phyloP scores from a whole-genome alignment of 53 echinoderm and acorn worm genomes.

The Zoroaster sp. region DNA sequence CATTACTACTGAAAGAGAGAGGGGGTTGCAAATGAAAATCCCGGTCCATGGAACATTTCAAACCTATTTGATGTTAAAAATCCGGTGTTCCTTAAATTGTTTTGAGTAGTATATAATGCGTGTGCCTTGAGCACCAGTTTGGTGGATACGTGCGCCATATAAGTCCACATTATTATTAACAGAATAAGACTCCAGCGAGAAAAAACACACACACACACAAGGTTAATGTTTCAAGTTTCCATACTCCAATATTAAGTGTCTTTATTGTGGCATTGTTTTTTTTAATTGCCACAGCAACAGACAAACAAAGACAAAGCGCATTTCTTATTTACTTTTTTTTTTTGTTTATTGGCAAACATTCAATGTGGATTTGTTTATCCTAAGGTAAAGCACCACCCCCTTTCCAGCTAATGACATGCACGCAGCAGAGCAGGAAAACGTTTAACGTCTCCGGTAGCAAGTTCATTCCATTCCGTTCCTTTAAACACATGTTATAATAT shows the following conservation, averaged over 20 bases:
- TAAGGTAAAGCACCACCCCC: constrained; percentile 8
- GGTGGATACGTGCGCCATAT: too few relatives aligned
- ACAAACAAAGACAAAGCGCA: constrained; percentile 55
- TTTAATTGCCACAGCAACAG: constrained; percentile 41
- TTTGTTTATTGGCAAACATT: constrained; percentile 47
- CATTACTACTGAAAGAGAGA: too few relatives aligned
- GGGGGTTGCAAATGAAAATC: too few relatives aligned
- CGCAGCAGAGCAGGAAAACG: constrained; percentile 38
- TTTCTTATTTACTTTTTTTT: constrained; percentile 40
- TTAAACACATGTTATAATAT: constrained; percentile 35
- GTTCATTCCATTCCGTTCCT: constrained; percentile 45
- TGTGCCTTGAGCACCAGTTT: too few relatives aligned
- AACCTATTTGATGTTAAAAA: too few relatives aligned
- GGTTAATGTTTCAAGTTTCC: constrained; percentile 14
- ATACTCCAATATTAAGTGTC: constrained; percentile 53
- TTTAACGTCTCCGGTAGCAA: constrained; percentile 36
- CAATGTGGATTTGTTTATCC: neutral
- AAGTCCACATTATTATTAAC: too few relatives aligned
- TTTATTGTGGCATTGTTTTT: constrained; percentile 56
- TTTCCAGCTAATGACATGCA: constrained; percentile 33
- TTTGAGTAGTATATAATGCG: too few relatives aligned
- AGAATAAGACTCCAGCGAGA: too few relatives aligned
- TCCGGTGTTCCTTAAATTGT: too few relatives aligned
- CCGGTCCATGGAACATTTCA: too few relatives aligned
- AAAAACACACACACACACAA: neutral